These are phyloP conservation scores for Ochlodes sylvanus DNA, from an alignment of 2,888 invertebrate species.

Conservation along the genomic window DNA sequence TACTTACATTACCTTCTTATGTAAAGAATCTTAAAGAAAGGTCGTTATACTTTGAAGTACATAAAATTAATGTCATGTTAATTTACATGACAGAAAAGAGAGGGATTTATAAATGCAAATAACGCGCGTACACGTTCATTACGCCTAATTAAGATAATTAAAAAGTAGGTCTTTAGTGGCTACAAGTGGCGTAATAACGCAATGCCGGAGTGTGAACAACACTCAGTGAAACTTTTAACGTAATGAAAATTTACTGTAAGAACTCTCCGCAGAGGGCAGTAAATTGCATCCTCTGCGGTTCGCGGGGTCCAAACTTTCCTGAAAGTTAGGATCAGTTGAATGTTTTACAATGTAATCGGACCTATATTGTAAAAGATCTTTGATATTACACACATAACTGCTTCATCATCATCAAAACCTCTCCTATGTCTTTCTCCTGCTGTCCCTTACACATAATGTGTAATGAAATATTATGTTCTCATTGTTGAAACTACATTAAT, in stretches of 20 bases:
- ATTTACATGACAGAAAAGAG: background rate
- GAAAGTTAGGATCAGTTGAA: constrained; percentile 15
- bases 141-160: constrained; percentile 22
- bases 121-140: background rate
- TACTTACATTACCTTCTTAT: no score
- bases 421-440: no score
- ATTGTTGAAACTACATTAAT: no score
- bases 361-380: background rate
- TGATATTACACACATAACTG: background rate
- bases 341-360: background rate
- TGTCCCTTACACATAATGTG: no score
- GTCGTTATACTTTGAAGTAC: no score
- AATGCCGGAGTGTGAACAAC: constrained; percentile 27
- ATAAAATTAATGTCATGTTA: background rate
- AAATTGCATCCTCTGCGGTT: constrained; percentile 36
- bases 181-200: constrained; percentile 24
- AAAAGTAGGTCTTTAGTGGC: constrained; percentile 30
- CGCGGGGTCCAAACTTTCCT: constrained; percentile 2
- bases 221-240: constrained; percentile 40
- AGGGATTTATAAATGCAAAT: background rate
- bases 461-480: no score
- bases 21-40: no score
- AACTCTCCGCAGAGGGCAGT: constrained; percentile 35
- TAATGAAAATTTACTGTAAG: constrained; percentile 44
- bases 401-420: no score